Base-by-base conservation (phyloP, 1,140 invertebrate species). In the Microplitis demolitor region DNA sequence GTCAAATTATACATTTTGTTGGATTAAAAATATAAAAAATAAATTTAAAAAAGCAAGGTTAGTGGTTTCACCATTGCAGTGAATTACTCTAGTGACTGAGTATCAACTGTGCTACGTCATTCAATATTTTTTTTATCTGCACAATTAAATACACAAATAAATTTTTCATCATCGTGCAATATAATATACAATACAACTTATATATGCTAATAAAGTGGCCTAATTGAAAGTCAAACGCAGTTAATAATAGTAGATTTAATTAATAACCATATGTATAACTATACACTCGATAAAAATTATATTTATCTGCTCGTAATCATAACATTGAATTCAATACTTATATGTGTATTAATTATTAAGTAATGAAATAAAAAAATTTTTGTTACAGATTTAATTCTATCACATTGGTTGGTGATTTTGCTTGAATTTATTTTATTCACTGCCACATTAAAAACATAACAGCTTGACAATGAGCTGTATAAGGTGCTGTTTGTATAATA, bases 401-500 rank as follows among this genome's bases (percentile, higher is more conserved):
- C 39, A 24, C 24, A n/a, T 9, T 64, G 34, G 13, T 3, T 14
- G 34, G 9, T 35, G 13, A 35, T 31, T 13, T 37, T n/a, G 33
- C 35, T 24, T 24, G 24, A n/a, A 33, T 51, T 37, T 33, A 4
- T n/a, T 50, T 66, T 4, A 33, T 50, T 35, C 24, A 64, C 16
- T 39, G 51, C 16, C 50, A 33, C 39, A 13, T 54, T 11, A 53
- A 53, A 4, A n/a, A 9, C 9, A 13, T 16, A 67, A 54, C 14
- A 67, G 53, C 24, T 67, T 34, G 16, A 24, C 66, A 53, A 87
- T 87, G 86, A 87, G 85, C 73, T 84, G 84, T 61, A 85, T 86
- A 56, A 82, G 86, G 54, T 87, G 86, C 68, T 87, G 86, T 70
- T 78, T 87, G 69, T 82, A 86, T 64, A 80, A 80, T 51, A 85